Evolutionary conservation across 1,140 invertebrate genomes (phyloP).

Genomic region (Latrodectus geometricus): DNA sequence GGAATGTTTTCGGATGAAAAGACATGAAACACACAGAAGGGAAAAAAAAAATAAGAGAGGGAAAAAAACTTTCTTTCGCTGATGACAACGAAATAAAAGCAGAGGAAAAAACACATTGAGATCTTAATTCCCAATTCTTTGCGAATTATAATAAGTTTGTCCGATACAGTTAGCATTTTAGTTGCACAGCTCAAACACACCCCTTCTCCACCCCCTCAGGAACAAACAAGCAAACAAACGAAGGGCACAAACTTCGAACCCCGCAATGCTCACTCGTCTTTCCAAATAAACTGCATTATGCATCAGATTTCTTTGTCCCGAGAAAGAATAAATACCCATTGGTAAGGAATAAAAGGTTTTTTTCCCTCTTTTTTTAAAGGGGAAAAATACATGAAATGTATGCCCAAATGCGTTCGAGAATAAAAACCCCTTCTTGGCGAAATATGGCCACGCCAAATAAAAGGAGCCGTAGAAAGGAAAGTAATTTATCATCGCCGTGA

Average conservation of each 20-base stretch:
- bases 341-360: slow-evolving; percentile 7
- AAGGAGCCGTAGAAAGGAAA: slow-evolving; percentile 15
- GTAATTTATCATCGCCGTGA: slow-evolving; percentile 47
- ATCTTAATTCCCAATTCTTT: slow-evolving; percentile 35
- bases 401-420: slow-evolving; percentile 4
- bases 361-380: background rate
- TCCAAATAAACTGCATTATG: slow-evolving; percentile 49
- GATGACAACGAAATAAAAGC: background rate
- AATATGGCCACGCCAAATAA: background rate
- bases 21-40: background rate
- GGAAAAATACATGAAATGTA: background rate
- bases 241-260: background rate
- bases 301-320: slow-evolving; percentile 43
- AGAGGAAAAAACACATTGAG: background rate
- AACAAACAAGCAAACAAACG: slow-evolving; percentile 18
- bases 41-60: background rate
- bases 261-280: background rate
- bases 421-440: slow-evolving; percentile 2
- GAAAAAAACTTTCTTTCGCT: background rate
- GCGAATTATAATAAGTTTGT: slow-evolving; percentile 36
- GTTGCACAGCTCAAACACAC: background rate
- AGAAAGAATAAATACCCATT: slow-evolving; percentile 9
- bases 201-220: background rate
- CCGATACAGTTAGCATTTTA: slow-evolving; percentile 32
- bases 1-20: background rate